phyloP scores from a whole-genome alignment of 1,140 invertebrate species.

The Meteorus sp. region DNA sequence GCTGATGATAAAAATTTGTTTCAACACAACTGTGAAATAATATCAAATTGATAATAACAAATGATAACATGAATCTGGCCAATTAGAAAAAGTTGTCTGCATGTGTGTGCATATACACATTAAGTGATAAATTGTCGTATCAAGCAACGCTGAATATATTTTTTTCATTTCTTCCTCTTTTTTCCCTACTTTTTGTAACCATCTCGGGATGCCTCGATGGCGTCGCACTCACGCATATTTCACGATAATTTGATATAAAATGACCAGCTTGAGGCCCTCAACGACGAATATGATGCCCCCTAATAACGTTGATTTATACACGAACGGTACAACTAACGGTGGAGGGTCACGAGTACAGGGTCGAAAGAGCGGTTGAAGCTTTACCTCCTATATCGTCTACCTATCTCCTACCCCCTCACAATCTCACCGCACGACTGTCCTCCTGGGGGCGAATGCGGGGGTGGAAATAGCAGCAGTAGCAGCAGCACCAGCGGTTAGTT shows the following conservation, averaged over 20 bases:
- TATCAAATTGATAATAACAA: too few species aligned
- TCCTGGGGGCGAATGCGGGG: too few species aligned
- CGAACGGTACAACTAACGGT: slow-evolving; percentile 43
- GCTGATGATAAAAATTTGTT: too few species aligned
- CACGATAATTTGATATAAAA: slow-evolving; percentile 58
- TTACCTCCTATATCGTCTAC: slow-evolving; percentile 3
- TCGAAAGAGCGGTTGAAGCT: slow-evolving; percentile 21
- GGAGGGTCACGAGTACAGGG: slow-evolving; percentile 42
- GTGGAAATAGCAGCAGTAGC: too few species aligned
- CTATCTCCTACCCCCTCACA: slow-evolving; percentile 26
- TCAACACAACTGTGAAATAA: too few species aligned
- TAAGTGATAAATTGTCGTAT: slow-evolving; percentile 5
- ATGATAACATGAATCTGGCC: too few species aligned
- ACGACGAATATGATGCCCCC: slow-evolving; percentile 53
- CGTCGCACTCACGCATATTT: slow-evolving; percentile 38
- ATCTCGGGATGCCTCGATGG: slow-evolving; percentile 14
- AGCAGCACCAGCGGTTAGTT: slow-evolving; percentile 57
- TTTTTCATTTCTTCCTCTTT: not conserved
- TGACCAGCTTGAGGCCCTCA: slow-evolving; percentile 46
- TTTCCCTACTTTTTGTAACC: too few species aligned
- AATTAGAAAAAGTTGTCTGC: not conserved
- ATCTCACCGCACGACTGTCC: slow-evolving; percentile 3
- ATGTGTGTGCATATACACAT: not conserved
- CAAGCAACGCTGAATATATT: slow-evolving; percentile 4
- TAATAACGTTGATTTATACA: slow-evolving; percentile 60